A percentile compares a stretch with the other conserved stretches of the same genome.
These are phyloP conservation scores for Furnarius figulus DNA, from an alignment of 2,113 vertebrate species.

Conservation along the genomic window DNA sequence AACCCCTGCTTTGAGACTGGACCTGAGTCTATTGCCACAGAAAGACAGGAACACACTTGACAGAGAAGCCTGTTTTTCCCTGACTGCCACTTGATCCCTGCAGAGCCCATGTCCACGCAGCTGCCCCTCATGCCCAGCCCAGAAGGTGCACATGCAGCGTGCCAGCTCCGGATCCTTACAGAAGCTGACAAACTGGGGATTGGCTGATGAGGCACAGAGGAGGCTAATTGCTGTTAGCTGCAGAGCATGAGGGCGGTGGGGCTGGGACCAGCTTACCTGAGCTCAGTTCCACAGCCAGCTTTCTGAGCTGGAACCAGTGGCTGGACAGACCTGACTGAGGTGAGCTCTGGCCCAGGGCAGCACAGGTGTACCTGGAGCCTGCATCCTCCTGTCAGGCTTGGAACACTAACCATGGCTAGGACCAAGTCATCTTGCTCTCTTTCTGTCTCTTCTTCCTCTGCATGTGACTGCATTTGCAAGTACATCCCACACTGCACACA, in stretches of 20 bases:
- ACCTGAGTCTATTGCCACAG: background rate
- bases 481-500: fast-evolving
- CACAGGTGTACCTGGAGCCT: background rate
- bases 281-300: too few relatives aligned
- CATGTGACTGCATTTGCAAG: background rate
- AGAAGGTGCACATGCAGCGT: background rate
- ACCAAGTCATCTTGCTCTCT: background rate
- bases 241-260: too few relatives aligned
- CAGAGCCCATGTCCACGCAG: background rate
- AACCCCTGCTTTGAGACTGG: background rate
- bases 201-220: too few relatives aligned
- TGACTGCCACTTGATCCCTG: fast-evolving
- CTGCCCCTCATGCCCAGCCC: background rate
- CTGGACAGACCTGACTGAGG: too few relatives aligned
- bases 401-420: background rate
- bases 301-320: too few relatives aligned
- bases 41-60: background rate
- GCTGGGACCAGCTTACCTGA: too few relatives aligned
- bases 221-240: too few relatives aligned
- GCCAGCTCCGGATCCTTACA: background rate
- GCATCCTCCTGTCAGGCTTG: background rate
- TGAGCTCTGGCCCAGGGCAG: too few relatives aligned
- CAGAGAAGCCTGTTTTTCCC: background rate
- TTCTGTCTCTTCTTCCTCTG: background rate
- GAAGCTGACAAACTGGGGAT: background rate